Percentiles rank a stretch among this genome's conserved stretches.
These are phyloP conservation scores for Xenopus tropicalis DNA, from an alignment of 2,113 vertebrate species.

Conservation along the genomic window DNA sequence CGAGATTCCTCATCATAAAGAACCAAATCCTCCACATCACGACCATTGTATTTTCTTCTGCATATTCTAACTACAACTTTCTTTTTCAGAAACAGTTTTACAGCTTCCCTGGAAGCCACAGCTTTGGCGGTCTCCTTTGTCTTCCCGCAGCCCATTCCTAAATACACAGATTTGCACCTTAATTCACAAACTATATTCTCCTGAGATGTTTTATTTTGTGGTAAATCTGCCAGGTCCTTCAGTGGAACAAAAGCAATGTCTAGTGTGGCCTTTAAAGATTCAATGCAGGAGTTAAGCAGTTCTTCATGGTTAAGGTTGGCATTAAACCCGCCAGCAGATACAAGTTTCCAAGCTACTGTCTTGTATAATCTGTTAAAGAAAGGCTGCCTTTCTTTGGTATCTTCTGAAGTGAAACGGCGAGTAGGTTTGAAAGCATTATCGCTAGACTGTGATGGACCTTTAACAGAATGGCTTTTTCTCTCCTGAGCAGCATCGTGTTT, in stretches of 20 bases:
- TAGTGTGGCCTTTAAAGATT: constrained; percentile 87
- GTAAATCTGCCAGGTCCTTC: constrained; percentile 90
- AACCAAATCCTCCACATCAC: constrained; percentile 89
- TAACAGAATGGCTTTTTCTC: constrained; percentile 52
- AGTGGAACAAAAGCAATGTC: constrained; percentile 89
- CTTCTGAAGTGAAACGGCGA: constrained; percentile 67
- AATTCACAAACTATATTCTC: constrained; percentile 96
- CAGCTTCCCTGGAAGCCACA: constrained; percentile 91
- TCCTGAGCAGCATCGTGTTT: constrained; percentile 51
- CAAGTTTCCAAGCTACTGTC: constrained; percentile 93
- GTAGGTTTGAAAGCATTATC: constrained; percentile 57
- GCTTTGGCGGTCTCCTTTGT: constrained; percentile 87
- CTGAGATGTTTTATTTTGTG: constrained; percentile 83
- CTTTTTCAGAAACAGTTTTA: constrained; percentile 92
- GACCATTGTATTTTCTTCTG: constrained; percentile 82
- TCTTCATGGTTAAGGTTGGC: constrained; percentile 86
- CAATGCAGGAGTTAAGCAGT: constrained; percentile 82
- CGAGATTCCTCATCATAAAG: constrained; percentile 87
- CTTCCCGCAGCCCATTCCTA: constrained; percentile 93
- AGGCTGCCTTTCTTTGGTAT: constrained; percentile 82
- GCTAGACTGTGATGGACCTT: constrained; percentile 16
- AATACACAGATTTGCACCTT: constrained; percentile 88
- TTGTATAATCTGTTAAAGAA: constrained; percentile 98
- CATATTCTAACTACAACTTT: constrained; percentile 91
- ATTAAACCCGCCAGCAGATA: constrained; percentile 85